These are phyloP conservation scores for Lates calcarifer DNA, from an alignment of 2,113 vertebrate genomes.

Conservation along the genomic window DNA sequence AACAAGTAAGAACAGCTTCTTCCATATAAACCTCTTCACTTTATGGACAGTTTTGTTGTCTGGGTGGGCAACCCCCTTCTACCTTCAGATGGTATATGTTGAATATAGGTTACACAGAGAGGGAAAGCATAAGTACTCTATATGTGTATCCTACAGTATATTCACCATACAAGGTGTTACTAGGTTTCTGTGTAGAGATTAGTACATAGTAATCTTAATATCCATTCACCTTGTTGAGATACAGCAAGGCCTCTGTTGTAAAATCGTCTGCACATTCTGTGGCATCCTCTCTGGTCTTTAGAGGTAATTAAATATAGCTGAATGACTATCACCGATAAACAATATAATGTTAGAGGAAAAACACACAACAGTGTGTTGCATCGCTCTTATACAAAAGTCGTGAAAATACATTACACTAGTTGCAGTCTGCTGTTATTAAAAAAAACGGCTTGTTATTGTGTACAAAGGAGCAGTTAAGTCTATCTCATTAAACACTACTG, in stretches of 20 bases:
- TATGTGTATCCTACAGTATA: background rate
- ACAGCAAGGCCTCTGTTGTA: background rate
- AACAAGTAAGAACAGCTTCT: constrained; percentile 80
- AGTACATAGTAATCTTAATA: constrained; percentile 4
- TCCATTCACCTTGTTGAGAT: background rate
- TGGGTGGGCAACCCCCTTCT: constrained; percentile 47
- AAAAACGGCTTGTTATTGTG: constrained; percentile 29
- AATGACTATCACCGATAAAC: background rate
- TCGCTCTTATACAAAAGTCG: constrained; percentile 5
- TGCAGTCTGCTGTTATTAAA: constrained; percentile 1
- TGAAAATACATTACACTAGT: constrained; percentile 37
- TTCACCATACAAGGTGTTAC: background rate
- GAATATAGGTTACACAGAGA: constrained; percentile 10
- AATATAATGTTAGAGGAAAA: background rate
- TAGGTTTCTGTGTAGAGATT: background rate
- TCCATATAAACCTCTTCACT: constrained; percentile 64
- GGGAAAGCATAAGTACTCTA: background rate
- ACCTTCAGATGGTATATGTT: background rate
- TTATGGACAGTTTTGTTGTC: constrained; percentile 63
- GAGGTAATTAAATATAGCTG: too few relatives aligned
- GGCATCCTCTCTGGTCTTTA: background rate
- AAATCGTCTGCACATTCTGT: background rate
- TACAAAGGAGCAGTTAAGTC: constrained; percentile 60
- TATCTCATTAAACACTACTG: constrained; percentile 72
- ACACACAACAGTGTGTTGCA: constrained; percentile 17